Percentiles rank a stretch among this genome's conserved stretches.
Evolutionary conservation across 37 sponge, comb jelly and placozoan species (phyloP).

Genomic region (Amphimedon queenslandica): DNA sequence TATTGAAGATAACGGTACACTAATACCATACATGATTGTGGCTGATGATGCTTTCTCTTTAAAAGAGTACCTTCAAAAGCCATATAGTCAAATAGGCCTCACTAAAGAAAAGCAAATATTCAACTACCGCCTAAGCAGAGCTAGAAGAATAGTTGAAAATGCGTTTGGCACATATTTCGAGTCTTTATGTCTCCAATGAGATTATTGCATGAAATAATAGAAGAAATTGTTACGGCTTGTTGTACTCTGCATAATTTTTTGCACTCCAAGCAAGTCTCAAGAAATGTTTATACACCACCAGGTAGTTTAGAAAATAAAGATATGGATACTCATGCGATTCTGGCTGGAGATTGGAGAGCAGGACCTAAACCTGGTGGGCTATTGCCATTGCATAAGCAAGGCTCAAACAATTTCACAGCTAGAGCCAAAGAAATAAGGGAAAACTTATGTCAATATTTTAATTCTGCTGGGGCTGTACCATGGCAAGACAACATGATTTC

Average conservation of each 20-base stretch:
- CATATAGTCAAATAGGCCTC: slow-evolving; percentile 13
- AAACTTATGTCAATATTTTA: not conserved
- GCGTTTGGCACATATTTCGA: slow-evolving; percentile 39
- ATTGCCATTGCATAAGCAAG: not conserved
- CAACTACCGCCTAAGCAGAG: slow-evolving; percentile 48
- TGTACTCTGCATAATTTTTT: slow-evolving; percentile 17
- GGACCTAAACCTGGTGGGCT: not conserved
- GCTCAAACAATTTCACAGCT: not conserved
- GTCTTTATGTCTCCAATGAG: not conserved
- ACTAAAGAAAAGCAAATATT: slow-evolving; percentile 13
- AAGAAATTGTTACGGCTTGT: slow-evolving; percentile 7
- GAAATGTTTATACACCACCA: slow-evolving; percentile 1
- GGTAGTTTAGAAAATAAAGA: not conserved
- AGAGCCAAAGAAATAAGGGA: not conserved
- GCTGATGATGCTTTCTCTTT: too few relatives aligned
- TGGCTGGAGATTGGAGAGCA: not conserved
- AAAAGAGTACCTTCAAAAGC: slow-evolving; percentile 23
- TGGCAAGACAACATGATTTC: slow-evolving; percentile 3
- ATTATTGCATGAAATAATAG: not conserved
- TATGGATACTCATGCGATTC: not conserved
- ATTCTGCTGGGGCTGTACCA: not conserved
- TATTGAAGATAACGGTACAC: not conserved
- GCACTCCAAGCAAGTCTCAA: not conserved
- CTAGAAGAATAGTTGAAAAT: slow-evolving; percentile 43
- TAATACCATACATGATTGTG: slow-evolving; percentile 23